These are phyloP conservation scores for Caenorhabditis afra DNA, from an alignment of 2,888 invertebrate species.

Conservation along the genomic window DNA sequence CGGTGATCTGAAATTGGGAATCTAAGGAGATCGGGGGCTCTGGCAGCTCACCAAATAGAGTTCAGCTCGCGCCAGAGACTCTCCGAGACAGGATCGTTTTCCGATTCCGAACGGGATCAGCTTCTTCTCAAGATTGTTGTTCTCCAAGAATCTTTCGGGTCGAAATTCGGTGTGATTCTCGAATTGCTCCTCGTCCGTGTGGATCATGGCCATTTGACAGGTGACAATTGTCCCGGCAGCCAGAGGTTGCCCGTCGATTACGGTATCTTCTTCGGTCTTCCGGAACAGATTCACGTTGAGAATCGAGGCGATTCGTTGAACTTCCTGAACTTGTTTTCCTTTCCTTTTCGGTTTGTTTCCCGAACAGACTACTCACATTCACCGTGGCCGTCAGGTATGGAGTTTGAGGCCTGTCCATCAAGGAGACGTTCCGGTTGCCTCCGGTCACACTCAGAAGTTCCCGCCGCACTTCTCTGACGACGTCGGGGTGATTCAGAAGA, in stretches of 20 bases:
- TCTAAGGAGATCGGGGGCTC: too few relatives aligned
- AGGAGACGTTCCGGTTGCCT: conserved; percentile 16
- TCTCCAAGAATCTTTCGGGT: conserved; percentile 36
- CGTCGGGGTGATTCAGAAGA: conserved; percentile 60
- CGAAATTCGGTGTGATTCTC: conserved; percentile 23
- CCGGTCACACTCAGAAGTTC: conserved; percentile 48
- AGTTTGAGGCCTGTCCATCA: conserved; percentile 45
- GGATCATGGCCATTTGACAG: conserved; percentile 44
- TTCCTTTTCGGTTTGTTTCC: too few relatives aligned
- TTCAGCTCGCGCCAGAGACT: conserved; percentile 61
- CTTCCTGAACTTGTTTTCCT: conserved; percentile 42
- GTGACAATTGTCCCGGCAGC: conserved; percentile 30
- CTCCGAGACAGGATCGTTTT: conserved; percentile 60
- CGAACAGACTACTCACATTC: conserved; percentile 46
- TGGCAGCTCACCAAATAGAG: conserved; percentile 52
- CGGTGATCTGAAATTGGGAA: conserved; percentile 23
- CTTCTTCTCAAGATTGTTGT: conserved; percentile 23
- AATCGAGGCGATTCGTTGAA: conserved; percentile 62
- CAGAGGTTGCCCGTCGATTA: conserved; percentile 41
- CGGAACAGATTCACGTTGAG: conserved; percentile 56
- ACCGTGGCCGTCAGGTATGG: conserved; percentile 55
- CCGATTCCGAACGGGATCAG: conserved; percentile 64
- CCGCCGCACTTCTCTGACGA: conserved; percentile 26
- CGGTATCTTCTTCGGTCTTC: conserved; percentile 17
- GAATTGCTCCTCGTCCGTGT: conserved; percentile 53